phyloP scores from a whole-genome alignment of 2,888 invertebrate species.

The Mythimna ferrago region DNA sequence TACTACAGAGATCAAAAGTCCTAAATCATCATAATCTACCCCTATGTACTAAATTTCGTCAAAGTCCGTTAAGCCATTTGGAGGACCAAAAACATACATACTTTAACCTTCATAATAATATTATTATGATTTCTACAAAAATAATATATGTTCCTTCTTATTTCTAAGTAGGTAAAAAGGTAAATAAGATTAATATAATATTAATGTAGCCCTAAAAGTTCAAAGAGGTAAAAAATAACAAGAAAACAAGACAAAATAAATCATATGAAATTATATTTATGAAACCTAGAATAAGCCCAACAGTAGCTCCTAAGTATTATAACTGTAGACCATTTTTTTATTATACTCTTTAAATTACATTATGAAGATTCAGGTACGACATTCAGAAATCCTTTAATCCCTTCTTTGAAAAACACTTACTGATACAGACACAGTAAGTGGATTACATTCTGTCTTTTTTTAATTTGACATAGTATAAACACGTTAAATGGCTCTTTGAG shows the following conservation, averaged over 20 bases:
- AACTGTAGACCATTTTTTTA: conserved; percentile 7
- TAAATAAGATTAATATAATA: neutral
- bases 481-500: too few relatives aligned
- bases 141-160: neutral
- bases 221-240: conserved; percentile 2
- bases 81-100: too few relatives aligned
- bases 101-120: too few relatives aligned
- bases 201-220: conserved; percentile 4
- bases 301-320: neutral
- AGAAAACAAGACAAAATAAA: conserved; percentile 18
- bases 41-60: too few relatives aligned
- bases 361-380: conserved; percentile 4
- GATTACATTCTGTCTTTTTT: neutral
- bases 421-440: neutral
- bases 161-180: neutral
- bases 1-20: too few relatives aligned
- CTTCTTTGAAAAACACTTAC: conserved; percentile 22
- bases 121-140: neutral
- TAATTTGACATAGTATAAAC: neutral
- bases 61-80: too few relatives aligned
- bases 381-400: conserved; percentile 23
- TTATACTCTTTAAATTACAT: neutral
- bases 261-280: conserved; percentile 28
- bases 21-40: too few relatives aligned
- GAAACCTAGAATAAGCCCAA: conserved; percentile 18